phyloP scores from a whole-genome alignment of 2,113 vertebrate genomes.

The Pithys albifrons region DNA sequence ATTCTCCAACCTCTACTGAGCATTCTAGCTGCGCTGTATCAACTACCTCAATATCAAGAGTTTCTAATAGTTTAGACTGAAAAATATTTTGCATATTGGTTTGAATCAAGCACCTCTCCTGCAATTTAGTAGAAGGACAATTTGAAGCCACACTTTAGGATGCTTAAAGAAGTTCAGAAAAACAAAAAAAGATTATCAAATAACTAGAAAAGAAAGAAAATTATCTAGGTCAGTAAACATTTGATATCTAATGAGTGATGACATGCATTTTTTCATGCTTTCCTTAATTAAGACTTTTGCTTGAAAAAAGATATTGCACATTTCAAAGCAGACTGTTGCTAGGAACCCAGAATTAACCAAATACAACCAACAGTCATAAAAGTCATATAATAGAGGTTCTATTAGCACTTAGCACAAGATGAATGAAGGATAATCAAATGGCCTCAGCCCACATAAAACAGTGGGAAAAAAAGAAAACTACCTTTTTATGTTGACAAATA shows the following conservation, averaged over 20 bases:
- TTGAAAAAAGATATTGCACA: background rate
- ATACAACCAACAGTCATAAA: constrained; percentile 27
- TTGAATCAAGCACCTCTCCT: background rate
- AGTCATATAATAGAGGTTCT: constrained; percentile 31
- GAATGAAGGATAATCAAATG: constrained; percentile 42
- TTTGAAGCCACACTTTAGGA: background rate
- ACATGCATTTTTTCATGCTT: background rate
- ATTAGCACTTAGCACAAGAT: constrained; percentile 49
- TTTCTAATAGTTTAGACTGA: background rate
- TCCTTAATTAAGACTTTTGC: constrained; percentile 41
- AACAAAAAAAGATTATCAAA: background rate
- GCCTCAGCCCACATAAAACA: background rate
- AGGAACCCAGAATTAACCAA: constrained; percentile 45
- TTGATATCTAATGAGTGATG: background rate
- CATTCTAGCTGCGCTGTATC: background rate
- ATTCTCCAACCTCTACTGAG: background rate
- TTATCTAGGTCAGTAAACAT: background rate
- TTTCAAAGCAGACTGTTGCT: constrained; percentile 49
- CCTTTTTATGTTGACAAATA: constrained; percentile 42
- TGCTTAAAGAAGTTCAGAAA: background rate
- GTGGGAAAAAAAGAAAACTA: background rate
- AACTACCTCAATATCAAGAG: background rate
- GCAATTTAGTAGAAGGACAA: background rate
- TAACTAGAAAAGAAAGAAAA: background rate
- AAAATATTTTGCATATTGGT: background rate